Conservation (phyloP, 1,140 invertebrate species). For the Zaprionus davidi region DNA sequence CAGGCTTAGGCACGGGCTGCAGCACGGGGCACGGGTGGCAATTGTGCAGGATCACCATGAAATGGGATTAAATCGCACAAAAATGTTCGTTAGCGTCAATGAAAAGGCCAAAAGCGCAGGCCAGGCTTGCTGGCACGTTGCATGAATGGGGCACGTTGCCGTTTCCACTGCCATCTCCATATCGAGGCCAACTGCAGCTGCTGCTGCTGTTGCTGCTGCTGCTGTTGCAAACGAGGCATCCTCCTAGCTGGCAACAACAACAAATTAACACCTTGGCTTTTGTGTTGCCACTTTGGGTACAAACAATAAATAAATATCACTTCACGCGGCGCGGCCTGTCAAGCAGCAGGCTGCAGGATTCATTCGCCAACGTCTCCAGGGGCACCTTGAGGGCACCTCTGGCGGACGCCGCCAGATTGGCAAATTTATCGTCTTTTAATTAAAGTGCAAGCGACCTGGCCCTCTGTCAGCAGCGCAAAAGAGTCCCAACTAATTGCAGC, state of each 20-base stretch:
- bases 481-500: conserved; percentile 65
- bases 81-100: conserved; percentile 83
- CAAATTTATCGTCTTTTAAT: conserved; percentile 83
- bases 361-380: not conserved
- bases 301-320: conserved; percentile 83
- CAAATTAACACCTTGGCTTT: conserved; percentile 82
- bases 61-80: conserved; percentile 83
- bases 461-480: conserved; percentile 69
- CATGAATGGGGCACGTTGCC: conserved; percentile 59
- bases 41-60: conserved; percentile 83
- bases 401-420: conserved; percentile 57
- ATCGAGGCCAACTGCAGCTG: conserved; percentile 39
- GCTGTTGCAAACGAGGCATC: conserved; percentile 47
- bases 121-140: conserved; percentile 24
- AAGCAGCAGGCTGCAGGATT: conserved; percentile 30
- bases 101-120: conserved; percentile 75
- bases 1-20: conserved; percentile 39
- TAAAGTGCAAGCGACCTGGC: conserved; percentile 78
- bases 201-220: conserved; percentile 18
- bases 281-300: conserved; percentile 82
- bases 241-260: conserved; percentile 56
- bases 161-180: conserved; percentile 39
- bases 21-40: conserved; percentile 49
- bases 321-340: conserved; percentile 59
- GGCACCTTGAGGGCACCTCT: conserved; percentile 1